Evolutionary conservation across 1,140 invertebrate genomes (phyloP), one percentile per base, ranked within the genome.

Genomic region (Hycleus cichorii): DNA sequence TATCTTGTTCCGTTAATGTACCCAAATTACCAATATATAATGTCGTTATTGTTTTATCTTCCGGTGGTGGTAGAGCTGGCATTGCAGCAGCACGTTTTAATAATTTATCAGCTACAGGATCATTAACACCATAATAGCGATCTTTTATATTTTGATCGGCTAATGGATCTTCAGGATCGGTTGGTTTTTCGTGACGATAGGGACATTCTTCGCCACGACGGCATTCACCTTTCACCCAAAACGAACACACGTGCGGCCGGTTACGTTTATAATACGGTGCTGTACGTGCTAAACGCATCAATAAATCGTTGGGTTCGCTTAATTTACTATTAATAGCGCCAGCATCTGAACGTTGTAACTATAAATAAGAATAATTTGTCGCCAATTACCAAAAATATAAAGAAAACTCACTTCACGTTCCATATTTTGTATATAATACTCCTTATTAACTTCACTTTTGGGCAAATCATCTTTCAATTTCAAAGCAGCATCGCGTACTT

Each of bases 201-300:
- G 97, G 97, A 79, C 97, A 99, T 72, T 99, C 97, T 78, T 99
- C 97, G 10, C 97, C 97, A 75, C 97, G 80, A 71, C 96, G 90
- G 75, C 97, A 99, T 75, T 99, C 97, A 1, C 97, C 97, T 78
- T 99, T 99, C 0, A 99, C 96, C 94, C 96, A 99, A 75, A 99
- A 99, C 0, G 95, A 98, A 76, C 97, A 99, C 45, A 99, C 97
- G 75, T 99, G 97, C 0, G 97, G 96, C 64, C 95, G 80, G 72
- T 99, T 99, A 48, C 97, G 78, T 71, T 99, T 98, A 70, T 99
- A 99, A 74, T 99, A 99, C 0, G 97, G 97, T 40, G 94, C 91
- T 10, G 95, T 98, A 40, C 97, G 80, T 3, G 97, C 97, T 60
- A 99, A 77, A 70, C 97, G 94, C 70, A 95, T 83, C 9, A 99